Evolutionary conservation across 2,888 invertebrate species (phyloP).

Genomic region (Lasioglossum figueresi): DNA sequence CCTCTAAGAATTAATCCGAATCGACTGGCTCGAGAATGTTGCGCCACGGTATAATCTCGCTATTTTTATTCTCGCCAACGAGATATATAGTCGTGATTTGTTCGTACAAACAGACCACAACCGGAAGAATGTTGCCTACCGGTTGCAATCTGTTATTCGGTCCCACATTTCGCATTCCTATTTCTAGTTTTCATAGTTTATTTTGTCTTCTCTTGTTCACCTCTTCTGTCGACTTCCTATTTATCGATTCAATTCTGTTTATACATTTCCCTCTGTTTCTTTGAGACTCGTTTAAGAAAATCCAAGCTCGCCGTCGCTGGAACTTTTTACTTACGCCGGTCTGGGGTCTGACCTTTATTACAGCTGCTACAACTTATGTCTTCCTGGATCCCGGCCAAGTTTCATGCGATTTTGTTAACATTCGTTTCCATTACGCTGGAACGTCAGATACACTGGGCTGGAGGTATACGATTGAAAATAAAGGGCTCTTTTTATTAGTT

Average conservation of each 20-base stretch:
- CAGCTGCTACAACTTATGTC: background rate
- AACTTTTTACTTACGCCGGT: background rate
- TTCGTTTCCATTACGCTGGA: background rate
- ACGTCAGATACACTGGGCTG: background rate
- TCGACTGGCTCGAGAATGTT: slow-evolving; percentile 3
- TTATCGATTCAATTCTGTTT: background rate
- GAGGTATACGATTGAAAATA: background rate
- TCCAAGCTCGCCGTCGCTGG: background rate
- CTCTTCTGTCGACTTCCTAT: background rate
- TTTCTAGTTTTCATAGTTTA: background rate
- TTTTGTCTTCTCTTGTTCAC: background rate
- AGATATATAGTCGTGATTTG: background rate
- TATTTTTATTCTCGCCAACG: background rate
- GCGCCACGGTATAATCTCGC: background rate
- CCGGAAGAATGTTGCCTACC: background rate
- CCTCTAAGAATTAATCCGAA: background rate
- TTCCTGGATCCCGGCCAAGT: background rate
- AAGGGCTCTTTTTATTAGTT: background rate
- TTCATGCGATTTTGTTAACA: background rate
- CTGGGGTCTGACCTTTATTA: background rate
- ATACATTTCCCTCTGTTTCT: background rate
- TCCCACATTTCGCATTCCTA: background rate
- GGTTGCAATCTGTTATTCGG: background rate
- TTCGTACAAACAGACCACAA: background rate
- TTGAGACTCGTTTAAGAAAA: background rate